Evolutionary conservation across 2,797 vertebrate species (phyloP).

Genomic region (Xenopus petersii): DNA sequence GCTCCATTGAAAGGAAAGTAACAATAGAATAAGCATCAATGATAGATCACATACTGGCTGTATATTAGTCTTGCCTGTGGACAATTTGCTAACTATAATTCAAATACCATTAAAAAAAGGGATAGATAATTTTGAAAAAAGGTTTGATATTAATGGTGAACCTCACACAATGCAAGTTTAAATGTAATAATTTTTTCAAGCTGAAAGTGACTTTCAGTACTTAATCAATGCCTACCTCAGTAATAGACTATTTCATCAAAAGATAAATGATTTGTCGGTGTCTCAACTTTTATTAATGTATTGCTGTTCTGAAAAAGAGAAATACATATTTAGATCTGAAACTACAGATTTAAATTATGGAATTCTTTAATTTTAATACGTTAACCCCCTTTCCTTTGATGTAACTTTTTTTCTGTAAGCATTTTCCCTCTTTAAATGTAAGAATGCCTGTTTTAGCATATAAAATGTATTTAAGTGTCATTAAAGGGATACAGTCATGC

Average conservation of each 20-base stretch:
- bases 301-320: constrained; percentile 2
- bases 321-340: constrained; percentile 21
- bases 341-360: neutral
- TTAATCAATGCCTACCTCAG: constrained; percentile 27
- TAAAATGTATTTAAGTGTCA: too few species aligned
- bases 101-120: constrained; percentile 18
- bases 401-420: too few species aligned
- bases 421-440: too few species aligned
- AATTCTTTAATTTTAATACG: neutral
- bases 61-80: constrained; percentile 21
- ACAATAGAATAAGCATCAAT: constrained; percentile 23
- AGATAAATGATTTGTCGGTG: constrained; percentile 23
- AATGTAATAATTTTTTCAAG: constrained; percentile 22
- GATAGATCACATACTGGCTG: constrained; percentile 26
- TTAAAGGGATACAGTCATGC: too few species aligned
- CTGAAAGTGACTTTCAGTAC: constrained; percentile 25
- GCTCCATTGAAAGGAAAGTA: constrained; percentile 16
- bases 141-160: constrained; percentile 18
- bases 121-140: constrained; percentile 19
- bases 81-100: constrained; percentile 25
- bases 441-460: too few species aligned
- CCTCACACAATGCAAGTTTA: constrained; percentile 18
- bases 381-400: too few species aligned
- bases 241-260: constrained; percentile 36
- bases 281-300: constrained; percentile 26